Evolutionary conservation across 2,113 vertebrate genomes (phyloP).

Genomic region (Leucopternis melanops): DNA sequence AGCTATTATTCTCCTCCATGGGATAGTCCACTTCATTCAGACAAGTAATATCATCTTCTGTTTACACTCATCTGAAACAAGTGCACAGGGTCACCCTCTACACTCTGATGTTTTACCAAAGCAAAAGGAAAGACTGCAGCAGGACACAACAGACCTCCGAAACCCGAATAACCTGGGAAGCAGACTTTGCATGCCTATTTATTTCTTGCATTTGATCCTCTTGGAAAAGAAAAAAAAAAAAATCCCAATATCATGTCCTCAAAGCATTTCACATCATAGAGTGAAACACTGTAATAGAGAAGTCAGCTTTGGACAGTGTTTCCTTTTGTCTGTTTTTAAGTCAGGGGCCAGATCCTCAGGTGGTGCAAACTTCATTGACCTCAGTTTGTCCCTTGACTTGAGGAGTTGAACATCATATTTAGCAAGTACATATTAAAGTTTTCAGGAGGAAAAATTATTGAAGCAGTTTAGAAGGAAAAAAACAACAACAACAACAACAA

Average conservation of each 20-base stretch:
- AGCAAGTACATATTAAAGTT: neutral
- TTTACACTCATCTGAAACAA: slow-evolving; percentile 72
- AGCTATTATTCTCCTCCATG: slow-evolving; percentile 77
- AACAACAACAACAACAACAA: no score
- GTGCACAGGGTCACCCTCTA: slow-evolving; percentile 54
- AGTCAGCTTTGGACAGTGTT: slow-evolving; percentile 13
- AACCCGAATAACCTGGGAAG: slow-evolving; percentile 59
- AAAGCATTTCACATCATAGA: slow-evolving; percentile 36
- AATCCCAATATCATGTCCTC: slow-evolving; percentile 42
- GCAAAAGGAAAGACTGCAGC: slow-evolving; percentile 46
- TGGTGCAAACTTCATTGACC: neutral
- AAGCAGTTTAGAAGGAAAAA: neutral
- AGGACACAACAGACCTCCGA: slow-evolving; percentile 24
- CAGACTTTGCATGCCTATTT: slow-evolving; percentile 39
- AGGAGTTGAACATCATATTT: neutral
- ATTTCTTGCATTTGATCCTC: slow-evolving; percentile 55
- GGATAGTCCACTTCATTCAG: slow-evolving; percentile 70
- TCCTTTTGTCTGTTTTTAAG: slow-evolving; percentile 18
- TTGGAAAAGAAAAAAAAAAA: neutral
- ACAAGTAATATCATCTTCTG: slow-evolving; percentile 74
- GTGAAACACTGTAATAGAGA: slow-evolving; percentile 24
- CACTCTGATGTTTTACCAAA: slow-evolving; percentile 65
- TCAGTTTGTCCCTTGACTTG: neutral
- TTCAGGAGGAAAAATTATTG: neutral
- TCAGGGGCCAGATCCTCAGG: neutral